phyloP scores from a whole-genome alignment of 2,113 vertebrate species.

The Etheostoma spectabile region DNA sequence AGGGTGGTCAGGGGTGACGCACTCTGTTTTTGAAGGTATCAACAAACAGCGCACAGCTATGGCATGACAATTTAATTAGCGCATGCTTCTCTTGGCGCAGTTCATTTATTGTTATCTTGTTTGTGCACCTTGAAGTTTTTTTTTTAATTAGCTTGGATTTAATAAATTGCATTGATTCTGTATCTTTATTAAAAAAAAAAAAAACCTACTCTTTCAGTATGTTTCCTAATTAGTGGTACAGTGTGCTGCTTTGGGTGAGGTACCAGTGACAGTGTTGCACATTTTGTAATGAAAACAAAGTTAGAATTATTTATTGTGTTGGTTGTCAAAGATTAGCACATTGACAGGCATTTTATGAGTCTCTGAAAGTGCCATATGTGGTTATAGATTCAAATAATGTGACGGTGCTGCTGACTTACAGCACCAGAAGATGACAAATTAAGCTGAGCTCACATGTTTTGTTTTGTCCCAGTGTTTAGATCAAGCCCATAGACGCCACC shows the following conservation, averaged over 20 bases:
- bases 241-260: constrained; percentile 38
- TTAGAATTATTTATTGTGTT: constrained; percentile 69
- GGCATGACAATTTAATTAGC: constrained; percentile 85
- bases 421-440: constrained; percentile 49
- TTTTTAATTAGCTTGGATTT: constrained; percentile 82
- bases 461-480: constrained; percentile 38
- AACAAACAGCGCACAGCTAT: constrained; percentile 61
- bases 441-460: constrained; percentile 47
- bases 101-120: constrained; percentile 85
- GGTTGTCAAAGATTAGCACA: constrained; percentile 53
- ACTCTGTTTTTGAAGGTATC: constrained; percentile 63
- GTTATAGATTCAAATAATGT: constrained; percentile 33
- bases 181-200: constrained; percentile 80
- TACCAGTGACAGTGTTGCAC: constrained; percentile 47
- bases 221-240: constrained; percentile 81
- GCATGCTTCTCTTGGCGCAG: constrained; percentile 69
- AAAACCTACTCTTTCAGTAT: constrained; percentile 65
- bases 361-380: constrained; percentile 25
- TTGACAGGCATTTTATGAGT: constrained; percentile 63
- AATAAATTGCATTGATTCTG: constrained; percentile 83
- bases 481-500: constrained; percentile 16
- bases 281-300: constrained; percentile 70
- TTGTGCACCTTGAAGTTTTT: constrained; percentile 81
- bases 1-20: constrained; percentile 45
- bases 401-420: constrained; percentile 48